Conservation (phyloP, 2,797 vertebrate genomes). For the Cercopithecus mitis region DNA sequence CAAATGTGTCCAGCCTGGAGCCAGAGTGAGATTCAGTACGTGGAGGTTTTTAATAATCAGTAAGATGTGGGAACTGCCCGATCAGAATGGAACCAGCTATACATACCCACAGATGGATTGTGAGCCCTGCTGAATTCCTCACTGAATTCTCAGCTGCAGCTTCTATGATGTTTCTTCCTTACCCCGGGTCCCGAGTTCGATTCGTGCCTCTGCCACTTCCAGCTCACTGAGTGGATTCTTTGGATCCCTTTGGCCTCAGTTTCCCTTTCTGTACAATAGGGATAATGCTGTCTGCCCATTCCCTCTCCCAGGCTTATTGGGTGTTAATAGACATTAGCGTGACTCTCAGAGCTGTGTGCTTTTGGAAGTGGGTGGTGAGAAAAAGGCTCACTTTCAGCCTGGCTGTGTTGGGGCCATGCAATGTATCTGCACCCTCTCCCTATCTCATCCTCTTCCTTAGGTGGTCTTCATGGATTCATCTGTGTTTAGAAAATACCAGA, state of each 20-base stretch:
- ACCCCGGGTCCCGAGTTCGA: not conserved
- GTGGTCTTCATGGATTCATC: not conserved
- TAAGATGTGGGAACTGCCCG: not conserved
- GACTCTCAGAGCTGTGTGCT: not conserved
- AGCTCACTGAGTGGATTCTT: not conserved
- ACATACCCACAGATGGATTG: not conserved
- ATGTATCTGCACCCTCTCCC: not conserved
- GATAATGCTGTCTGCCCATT: not conserved
- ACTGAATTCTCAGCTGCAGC: not conserved
- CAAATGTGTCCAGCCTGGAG: not conserved
- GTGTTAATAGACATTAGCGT: not conserved
- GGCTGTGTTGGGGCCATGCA: no score
- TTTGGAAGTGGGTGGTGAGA: not conserved
- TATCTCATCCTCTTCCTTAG: accelerated
- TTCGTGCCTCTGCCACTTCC: not conserved
- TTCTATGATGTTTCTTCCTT: not conserved
- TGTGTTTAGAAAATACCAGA: not conserved
- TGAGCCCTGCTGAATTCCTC: not conserved
- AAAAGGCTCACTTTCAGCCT: not conserved
- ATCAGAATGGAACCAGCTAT: not conserved
- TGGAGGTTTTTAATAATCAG: not conserved
- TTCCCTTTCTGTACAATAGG: not conserved
- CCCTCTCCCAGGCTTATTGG: not conserved
- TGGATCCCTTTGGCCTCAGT: not conserved
- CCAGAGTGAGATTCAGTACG: not conserved